Evolutionary conservation across 2,888 invertebrate species (phyloP), one percentile per base, ranked within the genome.

Genomic region (Heliconius ethilla): DNA sequence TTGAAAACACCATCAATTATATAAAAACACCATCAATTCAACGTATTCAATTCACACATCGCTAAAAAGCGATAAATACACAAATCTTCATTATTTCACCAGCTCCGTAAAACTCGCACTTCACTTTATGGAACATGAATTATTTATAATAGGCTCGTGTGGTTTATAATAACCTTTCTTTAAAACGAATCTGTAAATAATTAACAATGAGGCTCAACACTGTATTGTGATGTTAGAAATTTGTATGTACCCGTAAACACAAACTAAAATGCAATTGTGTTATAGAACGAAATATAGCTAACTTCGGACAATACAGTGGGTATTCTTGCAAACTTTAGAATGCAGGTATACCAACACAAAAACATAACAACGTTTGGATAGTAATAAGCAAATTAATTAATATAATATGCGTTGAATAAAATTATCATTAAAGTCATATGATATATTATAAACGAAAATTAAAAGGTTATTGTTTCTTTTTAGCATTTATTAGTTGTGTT

Each of bases 1-100:
- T 90, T 86, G 88, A 87, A 90, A 91, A 92, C 94, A 94, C 94
- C 94, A 94, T 94, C 91, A 92, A 94, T 92, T 92, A 89, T 86
- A 89, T 83, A 86, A 87, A 88, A 91, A 84, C 93, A 93, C 92
- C 86, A 90, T 91, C 90, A 93, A 93, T 91, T 91, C 91, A 89
- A 91, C 88, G 89, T 89, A 88, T 82, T 86, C 87, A 88, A 89
- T 86, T 89, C 90, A 94, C 93, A 89, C 94, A 94, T 94, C 93
- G 94, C 94, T 93, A 92, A 88, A 88, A 87, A 90, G 93, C 94
- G 92, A 92, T 87, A 89, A 89, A 90, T 88, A 87, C 93, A 93
- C 91, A 87, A 86, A 87, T 90, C 89, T 89, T 90, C 91, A 92
- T 91, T 87, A 88, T 89, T 88, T 82, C 92, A 91, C 89, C 86